phyloP scores from a whole-genome alignment of 2,797 vertebrate species.

The Alcedo quadribrachys region DNA sequence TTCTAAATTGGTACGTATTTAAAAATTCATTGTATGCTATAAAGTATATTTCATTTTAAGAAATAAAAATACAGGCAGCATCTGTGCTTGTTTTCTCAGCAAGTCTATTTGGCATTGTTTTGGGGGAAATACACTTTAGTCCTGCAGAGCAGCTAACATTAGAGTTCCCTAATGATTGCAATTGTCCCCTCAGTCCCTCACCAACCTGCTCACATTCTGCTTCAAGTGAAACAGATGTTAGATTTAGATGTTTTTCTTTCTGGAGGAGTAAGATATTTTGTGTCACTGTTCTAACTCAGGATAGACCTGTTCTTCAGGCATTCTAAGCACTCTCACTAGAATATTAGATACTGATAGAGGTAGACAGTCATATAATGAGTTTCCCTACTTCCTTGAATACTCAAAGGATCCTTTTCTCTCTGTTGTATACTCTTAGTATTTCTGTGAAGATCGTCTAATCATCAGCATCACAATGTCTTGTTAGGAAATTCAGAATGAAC shows the following conservation, averaged over 20 bases:
- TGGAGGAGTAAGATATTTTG: neutral
- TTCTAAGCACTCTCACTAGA: neutral
- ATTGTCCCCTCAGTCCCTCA: neutral
- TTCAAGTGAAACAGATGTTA: conserved; percentile 8
- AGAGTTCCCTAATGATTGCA: neutral
- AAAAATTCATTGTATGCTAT: neutral
- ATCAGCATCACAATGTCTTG: neutral
- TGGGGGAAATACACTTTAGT: neutral
- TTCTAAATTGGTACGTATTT: neutral
- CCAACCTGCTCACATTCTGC: neutral
- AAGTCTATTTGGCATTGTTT: neutral
- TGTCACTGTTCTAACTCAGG: neutral
- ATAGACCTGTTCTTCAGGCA: neutral
- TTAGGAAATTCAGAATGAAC: neutral
- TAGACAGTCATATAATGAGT: neutral
- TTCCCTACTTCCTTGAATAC: neutral
- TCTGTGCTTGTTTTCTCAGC: neutral
- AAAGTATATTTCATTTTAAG: neutral
- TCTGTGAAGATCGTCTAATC: neutral
- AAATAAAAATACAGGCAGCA: neutral
- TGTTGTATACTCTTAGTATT: neutral
- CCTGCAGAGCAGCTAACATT: neutral
- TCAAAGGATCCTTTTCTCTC: neutral
- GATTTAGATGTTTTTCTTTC: neutral
- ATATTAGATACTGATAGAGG: neutral